Conservation (phyloP, 2,113 vertebrate species). For the Shinisaurus crocodilurus region DNA sequence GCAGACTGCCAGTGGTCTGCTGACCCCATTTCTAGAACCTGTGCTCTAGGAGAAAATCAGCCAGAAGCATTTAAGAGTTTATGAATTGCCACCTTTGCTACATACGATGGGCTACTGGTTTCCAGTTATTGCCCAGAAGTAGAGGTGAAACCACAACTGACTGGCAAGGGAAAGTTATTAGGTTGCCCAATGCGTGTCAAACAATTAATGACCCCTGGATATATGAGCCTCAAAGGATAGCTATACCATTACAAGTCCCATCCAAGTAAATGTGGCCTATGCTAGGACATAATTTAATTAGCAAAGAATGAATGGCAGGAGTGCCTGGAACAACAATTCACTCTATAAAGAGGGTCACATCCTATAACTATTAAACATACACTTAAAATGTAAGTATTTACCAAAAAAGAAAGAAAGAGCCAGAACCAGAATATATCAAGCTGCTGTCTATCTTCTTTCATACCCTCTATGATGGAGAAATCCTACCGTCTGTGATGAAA, state of each 20-base stretch:
- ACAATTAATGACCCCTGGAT: too few species aligned
- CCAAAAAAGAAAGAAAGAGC: background rate
- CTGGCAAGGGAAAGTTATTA: background rate
- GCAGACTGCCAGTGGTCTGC: background rate
- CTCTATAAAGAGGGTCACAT: conserved; percentile 8
- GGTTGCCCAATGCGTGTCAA: background rate
- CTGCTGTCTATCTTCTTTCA: background rate
- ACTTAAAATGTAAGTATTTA: background rate
- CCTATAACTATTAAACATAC: background rate
- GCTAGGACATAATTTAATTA: background rate
- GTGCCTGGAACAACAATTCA: background rate
- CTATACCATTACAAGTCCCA: background rate
- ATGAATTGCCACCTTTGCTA: background rate
- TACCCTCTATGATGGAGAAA: background rate
- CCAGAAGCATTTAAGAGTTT: background rate
- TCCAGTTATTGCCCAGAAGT: background rate
- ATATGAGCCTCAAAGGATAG: background rate
- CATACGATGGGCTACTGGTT: background rate
- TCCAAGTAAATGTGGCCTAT: background rate
- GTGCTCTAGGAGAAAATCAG: background rate
- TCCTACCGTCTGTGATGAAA: background rate
- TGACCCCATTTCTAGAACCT: background rate
- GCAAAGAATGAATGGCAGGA: background rate
- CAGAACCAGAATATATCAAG: background rate
- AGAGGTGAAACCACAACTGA: too few species aligned